Conservation (phyloP, 23 tunicate species). For the Ascidia mentula region DNA sequence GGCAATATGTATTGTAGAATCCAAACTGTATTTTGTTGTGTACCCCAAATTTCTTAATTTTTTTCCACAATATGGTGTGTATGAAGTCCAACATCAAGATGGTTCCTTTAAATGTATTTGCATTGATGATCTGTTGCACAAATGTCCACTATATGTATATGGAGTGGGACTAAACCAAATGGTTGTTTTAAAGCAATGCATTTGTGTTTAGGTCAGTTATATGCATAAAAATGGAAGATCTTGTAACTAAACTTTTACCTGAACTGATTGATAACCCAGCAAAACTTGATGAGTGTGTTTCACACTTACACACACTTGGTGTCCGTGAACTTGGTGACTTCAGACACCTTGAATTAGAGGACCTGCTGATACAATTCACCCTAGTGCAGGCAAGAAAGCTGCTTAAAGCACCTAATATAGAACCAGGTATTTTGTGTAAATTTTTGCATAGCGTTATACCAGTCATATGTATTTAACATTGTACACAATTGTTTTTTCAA, state of each 20-base stretch:
- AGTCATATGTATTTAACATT: too few relatives aligned
- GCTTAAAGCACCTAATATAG: not conserved
- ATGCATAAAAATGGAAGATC: not conserved
- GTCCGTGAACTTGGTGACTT: not conserved
- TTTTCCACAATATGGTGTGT: too few relatives aligned
- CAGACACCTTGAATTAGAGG: not conserved
- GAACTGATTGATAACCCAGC: not conserved
- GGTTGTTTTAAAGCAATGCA: not conserved
- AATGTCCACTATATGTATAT: too few relatives aligned
- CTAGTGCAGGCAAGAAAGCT: not conserved
- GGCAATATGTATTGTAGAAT: too few relatives aligned
- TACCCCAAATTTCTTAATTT: too few relatives aligned
- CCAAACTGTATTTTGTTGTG: too few relatives aligned
- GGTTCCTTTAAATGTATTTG: too few relatives aligned
- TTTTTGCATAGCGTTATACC: too few relatives aligned
- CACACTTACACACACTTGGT: not conserved
- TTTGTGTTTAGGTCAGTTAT: not conserved
- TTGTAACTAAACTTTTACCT: not conserved
- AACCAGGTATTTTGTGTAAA: not conserved
- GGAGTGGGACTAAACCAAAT: not conserved
- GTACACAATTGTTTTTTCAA: too few relatives aligned
- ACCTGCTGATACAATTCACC: not conserved
- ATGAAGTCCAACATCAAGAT: not conserved
- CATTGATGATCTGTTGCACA: too few relatives aligned
- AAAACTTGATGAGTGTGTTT: not conserved